Conservation (phyloP, 1,140 invertebrate species). For the Helicoverpa zea region DNA sequence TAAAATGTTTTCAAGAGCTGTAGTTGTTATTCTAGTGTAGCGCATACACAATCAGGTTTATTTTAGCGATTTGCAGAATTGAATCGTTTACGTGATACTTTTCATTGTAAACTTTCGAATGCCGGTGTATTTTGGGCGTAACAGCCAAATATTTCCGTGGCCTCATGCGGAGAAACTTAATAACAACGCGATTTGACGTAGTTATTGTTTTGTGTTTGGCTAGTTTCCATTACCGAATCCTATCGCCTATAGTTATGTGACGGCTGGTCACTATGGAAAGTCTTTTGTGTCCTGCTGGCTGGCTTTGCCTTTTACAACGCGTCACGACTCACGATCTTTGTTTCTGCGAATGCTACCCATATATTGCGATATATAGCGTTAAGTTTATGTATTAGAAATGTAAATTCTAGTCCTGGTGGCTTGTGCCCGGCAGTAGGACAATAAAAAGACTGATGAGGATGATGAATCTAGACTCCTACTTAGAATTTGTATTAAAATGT, state of each 20-base stretch:
- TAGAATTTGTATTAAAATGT: too few species aligned
- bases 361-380: not conserved
- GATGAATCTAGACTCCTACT: too few species aligned
- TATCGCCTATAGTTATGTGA: not conserved
- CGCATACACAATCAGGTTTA: not conserved
- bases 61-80: constrained; percentile 18
- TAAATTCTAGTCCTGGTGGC: not conserved
- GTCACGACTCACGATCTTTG: constrained; percentile 33
- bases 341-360: constrained; percentile 31
- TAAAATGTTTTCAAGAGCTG: not conserved
- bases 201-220: not conserved
- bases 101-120: constrained; percentile 5
- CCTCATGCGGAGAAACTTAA: constrained; percentile 7
- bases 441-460: too few species aligned
- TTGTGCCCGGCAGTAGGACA: not conserved
- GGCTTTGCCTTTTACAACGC: constrained; percentile 41
- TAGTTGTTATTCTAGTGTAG: not conserved
- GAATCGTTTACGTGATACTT: not conserved
- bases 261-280: constrained; percentile 5
- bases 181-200: constrained; percentile 28
- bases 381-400: constrained; percentile 18
- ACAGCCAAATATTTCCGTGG: not conserved
- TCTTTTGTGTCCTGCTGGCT: constrained; percentile 33
- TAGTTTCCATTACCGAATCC: constrained; percentile 24
- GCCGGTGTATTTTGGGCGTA: not conserved